Evolutionary conservation across 2,888 invertebrate genomes (phyloP), one percentile per base, ranked within the genome.

Genomic region (Rotaria magnacalcarata): DNA sequence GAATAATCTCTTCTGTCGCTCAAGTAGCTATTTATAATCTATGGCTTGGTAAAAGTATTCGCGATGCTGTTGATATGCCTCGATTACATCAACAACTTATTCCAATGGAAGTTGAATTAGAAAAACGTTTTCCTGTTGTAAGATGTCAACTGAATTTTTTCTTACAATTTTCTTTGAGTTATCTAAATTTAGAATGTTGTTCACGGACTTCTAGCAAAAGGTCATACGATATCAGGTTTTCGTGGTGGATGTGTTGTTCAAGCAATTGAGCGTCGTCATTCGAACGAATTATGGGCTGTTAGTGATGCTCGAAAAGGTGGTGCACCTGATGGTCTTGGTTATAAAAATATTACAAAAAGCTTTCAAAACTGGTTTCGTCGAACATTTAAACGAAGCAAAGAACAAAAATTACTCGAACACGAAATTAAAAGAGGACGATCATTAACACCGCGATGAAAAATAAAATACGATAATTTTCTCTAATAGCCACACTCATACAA

Each of bases 1-100:
- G 94, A 91, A 97, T 97, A 87, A 95, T 95, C 5, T 95, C 95
- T 0, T 93, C 95, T 87, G 93, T 95, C 21, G 91, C 92, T 19
- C 90, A 89, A 87, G 91, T 90, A 85, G 85, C 85, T n/a, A 80
- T 86, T 84, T 75, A 85, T 24, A 56, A 58, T 60, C 56, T 86
- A 50, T 85, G 75, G 80, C 34, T 86, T 47, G 54, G 75, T 50
- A 85, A 16, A 54, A 84, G 34, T 24, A 14, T 86, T 24, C 84
- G 84, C 54, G 80, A 85, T 27, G 56, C 85, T 43, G 84, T 86
- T n/a, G 86, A 86, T 85, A 74, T 54, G 41, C 34, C 50, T 43
- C 74, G 86, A 80, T 19, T 86, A 24, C 86, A 86, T 85, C 85
- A 86, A 41, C 86, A 86, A 75, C 47, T 85, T 34, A 47, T 54